Percentiles rank a stretch among this genome's conserved stretches.
These are phyloP conservation scores for Mus pahari DNA, from an alignment of 2,113 vertebrate species.

Conservation along the genomic window DNA sequence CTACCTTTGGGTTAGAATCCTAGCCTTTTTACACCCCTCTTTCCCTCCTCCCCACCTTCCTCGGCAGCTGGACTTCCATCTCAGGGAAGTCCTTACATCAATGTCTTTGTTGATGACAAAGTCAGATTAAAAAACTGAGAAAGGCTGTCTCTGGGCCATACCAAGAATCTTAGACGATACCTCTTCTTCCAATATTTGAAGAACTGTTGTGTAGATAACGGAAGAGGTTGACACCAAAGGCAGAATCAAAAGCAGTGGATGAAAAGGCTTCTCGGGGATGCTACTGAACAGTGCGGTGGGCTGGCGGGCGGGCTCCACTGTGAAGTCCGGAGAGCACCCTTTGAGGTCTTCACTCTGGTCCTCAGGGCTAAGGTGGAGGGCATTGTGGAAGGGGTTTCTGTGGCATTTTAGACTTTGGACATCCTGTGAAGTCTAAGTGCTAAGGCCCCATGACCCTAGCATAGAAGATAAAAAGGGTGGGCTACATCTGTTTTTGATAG, in stretches of 20 bases:
- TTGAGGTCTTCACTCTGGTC: background rate
- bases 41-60: background rate
- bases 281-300: background rate
- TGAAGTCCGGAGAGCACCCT: background rate
- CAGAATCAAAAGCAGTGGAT: slow-evolving; percentile 46
- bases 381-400: slow-evolving; percentile 18
- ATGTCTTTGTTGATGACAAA: background rate
- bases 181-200: slow-evolving; percentile 44
- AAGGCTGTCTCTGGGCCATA: background rate
- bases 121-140: slow-evolving; percentile 53
- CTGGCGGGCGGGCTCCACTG: background rate
- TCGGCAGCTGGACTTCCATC: background rate
- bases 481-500: slow-evolving; percentile 45
- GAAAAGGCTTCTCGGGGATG: background rate
- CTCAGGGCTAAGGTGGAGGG: background rate
- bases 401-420: slow-evolving; percentile 19
- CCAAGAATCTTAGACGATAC: slow-evolving; percentile 11
- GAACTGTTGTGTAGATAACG: background rate
- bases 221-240: background rate
- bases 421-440: slow-evolving; percentile 63
- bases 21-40: background rate
- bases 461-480: slow-evolving; percentile 61
- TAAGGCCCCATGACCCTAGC: slow-evolving; percentile 56
- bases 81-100: background rate
- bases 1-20: background rate